Percentiles rank a stretch among this genome's conserved stretches.
Evolutionary conservation across 2,888 invertebrate genomes (phyloP).

Genomic region (Drosophila crucigera): DNA sequence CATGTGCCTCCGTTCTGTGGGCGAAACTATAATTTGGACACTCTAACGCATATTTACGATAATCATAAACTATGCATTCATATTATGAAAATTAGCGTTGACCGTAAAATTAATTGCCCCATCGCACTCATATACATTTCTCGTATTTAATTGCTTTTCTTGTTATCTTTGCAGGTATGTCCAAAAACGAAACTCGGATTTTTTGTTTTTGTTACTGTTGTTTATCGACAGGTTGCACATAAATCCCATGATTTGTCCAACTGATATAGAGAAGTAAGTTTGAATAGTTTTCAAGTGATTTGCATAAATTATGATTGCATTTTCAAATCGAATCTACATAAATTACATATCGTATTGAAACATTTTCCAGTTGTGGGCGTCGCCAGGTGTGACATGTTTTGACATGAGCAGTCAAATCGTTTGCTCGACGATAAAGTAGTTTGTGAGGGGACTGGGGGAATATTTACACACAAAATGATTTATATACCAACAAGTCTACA

Average conservation of each 20-base stretch:
- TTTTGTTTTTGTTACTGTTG: conserved; percentile 9
- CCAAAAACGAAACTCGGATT: not conserved
- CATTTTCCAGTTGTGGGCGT: conserved; percentile 50
- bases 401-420: conserved; percentile 37
- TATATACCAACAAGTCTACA: not conserved
- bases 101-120: conserved; percentile 55
- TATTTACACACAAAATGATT: not conserved
- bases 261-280: conserved; percentile 63
- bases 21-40: conserved; percentile 36
- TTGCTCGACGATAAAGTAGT: conserved; percentile 10
- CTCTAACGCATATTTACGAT: conserved; percentile 41
- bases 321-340: conserved; percentile 43
- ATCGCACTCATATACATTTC: conserved; percentile 15
- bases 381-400: conserved; percentile 54
- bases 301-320: conserved; percentile 68
- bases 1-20: conserved; percentile 12
- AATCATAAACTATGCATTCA: conserved; percentile 38
- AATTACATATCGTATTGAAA: conserved; percentile 14
- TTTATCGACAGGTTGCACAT: conserved; percentile 49
- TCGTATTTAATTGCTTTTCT: conserved; percentile 45
- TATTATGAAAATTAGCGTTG: conserved; percentile 49
- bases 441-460: not conserved
- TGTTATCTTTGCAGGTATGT: conserved; percentile 71
- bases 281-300: conserved; percentile 70
- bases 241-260: conserved; percentile 52